Base-by-base conservation (phyloP, 1,140 invertebrate genomes). In the Drosophila orena region DNA sequence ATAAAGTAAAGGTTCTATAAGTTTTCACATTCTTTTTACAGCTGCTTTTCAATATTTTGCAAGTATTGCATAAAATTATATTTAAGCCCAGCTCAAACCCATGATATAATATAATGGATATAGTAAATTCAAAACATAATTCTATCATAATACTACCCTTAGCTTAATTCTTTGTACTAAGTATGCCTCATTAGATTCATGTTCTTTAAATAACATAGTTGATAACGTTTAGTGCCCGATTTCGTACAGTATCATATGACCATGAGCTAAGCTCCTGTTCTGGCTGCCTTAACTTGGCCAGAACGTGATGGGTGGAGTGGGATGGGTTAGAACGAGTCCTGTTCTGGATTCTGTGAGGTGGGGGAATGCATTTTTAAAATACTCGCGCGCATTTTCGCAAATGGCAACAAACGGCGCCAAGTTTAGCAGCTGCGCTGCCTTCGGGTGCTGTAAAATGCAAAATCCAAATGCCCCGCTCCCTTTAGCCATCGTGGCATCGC, bases 361-460 rank as follows among this genome's bases (percentile, higher is more conserved):
- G 42, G 46, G 40, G 68, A 88, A 86, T 86, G 77, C 83, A 88
- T 88, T 88, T 88, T 88, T 88, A 88, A 88, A 83, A 88, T 88
- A 88, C 84, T 79, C 86, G 76, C 70, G 66, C 81, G 68, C 81
- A 85, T 85, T 85, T 76, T 81, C 56, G 83, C 84, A 88, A 88
- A 88, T 88, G 84, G 79, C 80, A 83, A 88, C 84, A 88, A 88
- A 88, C 84, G 84, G 83, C 77, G 83, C 79, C 84, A 86, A 86
- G 81, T 89, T 86, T 88, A 88, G 83, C 81, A 83, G 83, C 83
- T 86, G 85, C 83, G 75, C 79, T 72, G 78, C 69, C 61, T 68
- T 79, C 65, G 75, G 65, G 79, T 55, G 35, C 58, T 64, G 62
- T 79, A 83, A 89, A 88, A 76, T 88, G 75, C 83, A 88, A 76